Base-by-base conservation (phyloP, 2,888 invertebrate species). In the Venusia cambrica region DNA sequence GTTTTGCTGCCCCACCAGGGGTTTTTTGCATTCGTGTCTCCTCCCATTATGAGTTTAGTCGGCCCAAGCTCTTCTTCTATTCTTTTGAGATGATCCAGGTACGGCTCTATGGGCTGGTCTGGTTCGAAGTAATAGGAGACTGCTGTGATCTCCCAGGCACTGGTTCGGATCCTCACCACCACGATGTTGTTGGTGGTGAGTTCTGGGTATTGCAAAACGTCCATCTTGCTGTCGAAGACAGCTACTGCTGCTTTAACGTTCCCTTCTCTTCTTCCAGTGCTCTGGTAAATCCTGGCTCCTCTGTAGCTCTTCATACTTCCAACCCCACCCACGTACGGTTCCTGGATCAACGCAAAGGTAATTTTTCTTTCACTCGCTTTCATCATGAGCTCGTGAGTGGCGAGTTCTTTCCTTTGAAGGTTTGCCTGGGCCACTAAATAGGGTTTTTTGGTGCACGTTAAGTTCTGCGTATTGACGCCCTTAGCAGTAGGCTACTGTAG, bases 1-100 rank as follows among this genome's bases (percentile, higher is more conserved):
- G 0, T 18, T 0, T 1, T 1, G 19, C 45, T 41, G 5, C 45
- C 45, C 50, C 46, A 47, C 50, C 50, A 50, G 4, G 18, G 18
- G 6, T 30, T 47, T 14, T 38, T 38, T 2, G 50, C 43, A 9
- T 51, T 51, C 1, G 16, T 15, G 5, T 18, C 18, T 5, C 18
- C 18, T 7, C 18, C 18, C 2, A 18, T 7, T 6, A 18, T 18
- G 7, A 18, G 6, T 18, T 4, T 18, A 3, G 2, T 18, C 2
- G 18, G 18, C 2, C 18, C 7, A n/a, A n/a, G n/a, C n/a, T n/a
- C n/a, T n/a, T n/a, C n/a, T n/a, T n/a, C n/a, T n/a, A n/a, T n/a
- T n/a, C n/a, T n/a, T n/a, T n/a, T n/a, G n/a, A n/a, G n/a, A n/a
- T n/a, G n/a, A n/a, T n/a, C n/a, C n/a, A n/a, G n/a, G n/a, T n/a